Evolutionary conservation across 2,797 vertebrate genomes (phyloP), one percentile per base, ranked within the genome.

Genomic region (Euthynnus affinis): DNA sequence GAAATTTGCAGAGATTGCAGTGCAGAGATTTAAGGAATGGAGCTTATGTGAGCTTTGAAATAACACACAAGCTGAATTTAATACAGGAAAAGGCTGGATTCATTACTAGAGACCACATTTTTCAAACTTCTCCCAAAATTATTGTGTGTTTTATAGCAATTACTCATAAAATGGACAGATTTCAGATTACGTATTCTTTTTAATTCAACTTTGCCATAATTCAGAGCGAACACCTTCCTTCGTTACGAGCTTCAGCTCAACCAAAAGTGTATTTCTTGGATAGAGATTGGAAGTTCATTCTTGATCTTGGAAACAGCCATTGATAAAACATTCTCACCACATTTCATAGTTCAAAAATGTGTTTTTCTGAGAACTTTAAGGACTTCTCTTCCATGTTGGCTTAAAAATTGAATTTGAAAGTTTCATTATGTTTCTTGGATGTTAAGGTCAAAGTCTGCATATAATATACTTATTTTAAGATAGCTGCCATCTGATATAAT

Each of bases 1-100:
- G 63, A 75, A 53, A 63, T 61, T n/a, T 42, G 63, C 9, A 17
- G 63, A 68, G 62, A n/a, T n/a, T n/a, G n/a, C n/a, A n/a, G n/a
- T n/a, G n/a, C 40, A 42, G 10, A 61, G 32, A 52, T 48, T 44
- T 29, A 51, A 46, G 20, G 6, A 42, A 34, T 61, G 18, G 49
- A 22, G 44, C 52, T 73, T 15, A 37, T n/a, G 29, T 40, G 12
- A 66, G n/a, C 1, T 10, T 76, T 51, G 10, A 58, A 62, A 40
- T 59, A 8, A 37, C 9, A 59, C 22, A 66, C 12, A 46, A 51
- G 59, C 32, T 32, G 46, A 29, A 27, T 32, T 22, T 51, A 76
- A 22, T 40, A 8, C 12, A 48, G 51, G 25, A 15, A 61, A 76
- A 32, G 9, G n/a, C 29, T 69, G 2, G 4, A 78, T 51, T 53